Evolutionary conservation across 2,113 vertebrate genomes (phyloP).

Genomic region (Ageneiosus marmoratus): DNA sequence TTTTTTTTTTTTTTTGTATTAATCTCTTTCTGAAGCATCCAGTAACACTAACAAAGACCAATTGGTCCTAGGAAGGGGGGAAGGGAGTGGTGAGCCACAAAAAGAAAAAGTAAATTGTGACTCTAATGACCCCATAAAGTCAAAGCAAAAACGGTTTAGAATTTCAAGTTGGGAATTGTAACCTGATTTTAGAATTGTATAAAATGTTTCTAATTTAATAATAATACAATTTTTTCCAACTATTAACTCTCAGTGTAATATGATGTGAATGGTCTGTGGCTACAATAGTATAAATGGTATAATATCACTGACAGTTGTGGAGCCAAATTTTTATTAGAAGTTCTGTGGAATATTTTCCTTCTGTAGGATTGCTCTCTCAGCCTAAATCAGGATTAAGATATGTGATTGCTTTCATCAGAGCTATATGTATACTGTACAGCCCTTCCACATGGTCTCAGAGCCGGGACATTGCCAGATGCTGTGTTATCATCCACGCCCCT

Average conservation of each 20-base stretch:
- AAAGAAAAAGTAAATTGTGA: background rate
- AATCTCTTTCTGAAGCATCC: background rate
- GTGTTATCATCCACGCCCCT: slow-evolving; percentile 52
- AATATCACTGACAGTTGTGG: background rate
- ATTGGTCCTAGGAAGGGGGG: background rate
- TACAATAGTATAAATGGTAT: background rate
- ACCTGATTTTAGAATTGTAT: background rate
- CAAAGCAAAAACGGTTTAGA: background rate
- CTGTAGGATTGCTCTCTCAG: background rate
- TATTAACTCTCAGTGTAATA: background rate
- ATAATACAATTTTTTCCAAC: background rate
- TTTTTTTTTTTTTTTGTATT: too few relatives aligned
- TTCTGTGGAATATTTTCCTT: background rate
- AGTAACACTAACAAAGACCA: slow-evolving; percentile 5
- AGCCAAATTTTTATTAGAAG: background rate
- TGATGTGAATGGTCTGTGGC: background rate
- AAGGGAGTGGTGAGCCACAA: background rate
- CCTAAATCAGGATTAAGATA: slow-evolving; percentile 14
- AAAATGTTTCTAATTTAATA: background rate
- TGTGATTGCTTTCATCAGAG: slow-evolving; percentile 36
- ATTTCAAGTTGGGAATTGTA: background rate
- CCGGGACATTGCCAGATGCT: slow-evolving; percentile 53
- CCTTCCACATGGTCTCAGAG: background rate
- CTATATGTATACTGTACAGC: slow-evolving; percentile 47
- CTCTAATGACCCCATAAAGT: background rate